Conservation (phyloP, 2,888 invertebrate species). For the Drosophila sordidapex region DNA sequence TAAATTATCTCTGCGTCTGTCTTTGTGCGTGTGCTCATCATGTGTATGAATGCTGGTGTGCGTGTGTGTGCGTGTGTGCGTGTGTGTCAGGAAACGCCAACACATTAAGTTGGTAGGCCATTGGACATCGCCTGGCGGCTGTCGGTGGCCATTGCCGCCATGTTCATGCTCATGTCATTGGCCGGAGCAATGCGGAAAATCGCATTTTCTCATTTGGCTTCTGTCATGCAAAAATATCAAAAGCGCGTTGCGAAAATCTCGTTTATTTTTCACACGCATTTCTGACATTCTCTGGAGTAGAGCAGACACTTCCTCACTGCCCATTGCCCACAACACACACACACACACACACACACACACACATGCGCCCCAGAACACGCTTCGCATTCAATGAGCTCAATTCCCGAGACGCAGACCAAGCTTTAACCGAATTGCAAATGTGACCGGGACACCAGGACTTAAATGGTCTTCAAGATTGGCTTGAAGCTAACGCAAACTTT, state of each 20-base stretch:
- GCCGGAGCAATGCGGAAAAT: slow-evolving; percentile 80
- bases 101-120: slow-evolving; percentile 76
- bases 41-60: slow-evolving; percentile 27
- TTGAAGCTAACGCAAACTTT: slow-evolving; percentile 27
- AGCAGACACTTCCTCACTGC: slow-evolving; percentile 24
- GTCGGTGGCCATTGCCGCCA: slow-evolving; percentile 64
- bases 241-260: slow-evolving; percentile 79
- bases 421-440: slow-evolving; percentile 35
- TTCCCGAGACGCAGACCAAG: slow-evolving; percentile 51
- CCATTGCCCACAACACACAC: slow-evolving; percentile 5
- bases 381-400: slow-evolving; percentile 50
- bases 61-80: slow-evolving; percentile 15
- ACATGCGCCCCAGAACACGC: slow-evolving; percentile 4
- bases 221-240: slow-evolving; percentile 79
- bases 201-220: slow-evolving; percentile 80
- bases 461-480: slow-evolving; percentile 48
- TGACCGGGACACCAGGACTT: slow-evolving; percentile 21
- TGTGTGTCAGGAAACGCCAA: slow-evolving; percentile 70
- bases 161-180: slow-evolving; percentile 75
- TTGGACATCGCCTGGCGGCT: slow-evolving; percentile 68
- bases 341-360: slow-evolving; percentile 14
- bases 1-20: slow-evolving; percentile 69
- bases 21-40: slow-evolving; percentile 49
- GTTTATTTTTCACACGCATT: slow-evolving; percentile 79
- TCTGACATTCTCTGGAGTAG: slow-evolving; percentile 67